Evolutionary conservation across 2,888 invertebrate species (phyloP).

Genomic region (Rhingia rostrata): DNA sequence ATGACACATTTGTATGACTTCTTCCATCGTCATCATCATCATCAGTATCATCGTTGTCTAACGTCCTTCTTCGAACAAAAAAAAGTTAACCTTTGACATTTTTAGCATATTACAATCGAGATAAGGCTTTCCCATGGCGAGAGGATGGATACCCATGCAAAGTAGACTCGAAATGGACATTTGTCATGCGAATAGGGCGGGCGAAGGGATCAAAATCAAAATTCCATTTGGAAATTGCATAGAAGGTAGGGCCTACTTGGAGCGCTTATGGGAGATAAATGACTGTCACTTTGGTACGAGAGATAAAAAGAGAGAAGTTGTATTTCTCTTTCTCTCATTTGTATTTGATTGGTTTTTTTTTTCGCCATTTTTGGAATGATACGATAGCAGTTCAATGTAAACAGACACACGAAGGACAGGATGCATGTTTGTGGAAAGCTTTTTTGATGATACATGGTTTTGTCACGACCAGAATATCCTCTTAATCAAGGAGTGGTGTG

Average conservation of each 20-base stretch:
- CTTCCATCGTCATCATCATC: not conserved
- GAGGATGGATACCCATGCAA: conserved; percentile 15
- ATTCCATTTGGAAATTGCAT: conserved; percentile 47
- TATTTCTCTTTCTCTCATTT: conserved; percentile 12
- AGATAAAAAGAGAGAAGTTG: not conserved
- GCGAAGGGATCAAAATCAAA: conserved; percentile 44
- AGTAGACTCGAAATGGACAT: conserved; percentile 45
- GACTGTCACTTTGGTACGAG: conserved; percentile 3
- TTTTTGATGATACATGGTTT: conserved; percentile 18
- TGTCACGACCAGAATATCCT: conserved; percentile 2
- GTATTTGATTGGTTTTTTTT: conserved; percentile 39
- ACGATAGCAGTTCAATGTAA: conserved; percentile 4
- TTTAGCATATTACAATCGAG: conserved; percentile 22
- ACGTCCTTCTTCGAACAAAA: not conserved
- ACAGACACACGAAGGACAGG: conserved; percentile 1
- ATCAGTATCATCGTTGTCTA: not conserved
- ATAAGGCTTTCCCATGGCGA: not conserved
- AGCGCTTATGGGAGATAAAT: not conserved
- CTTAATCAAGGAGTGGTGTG: not conserved
- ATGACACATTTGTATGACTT: conserved; percentile 33
- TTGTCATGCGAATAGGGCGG: conserved; percentile 15
- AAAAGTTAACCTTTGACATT: conserved; percentile 62
- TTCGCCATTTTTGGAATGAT: conserved; percentile 12
- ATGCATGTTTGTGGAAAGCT: conserved; percentile 1
- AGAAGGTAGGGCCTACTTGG: conserved; percentile 5